Evolutionary conservation across 2,888 invertebrate species (phyloP).

Genomic region (Syrphus vitripennis): DNA sequence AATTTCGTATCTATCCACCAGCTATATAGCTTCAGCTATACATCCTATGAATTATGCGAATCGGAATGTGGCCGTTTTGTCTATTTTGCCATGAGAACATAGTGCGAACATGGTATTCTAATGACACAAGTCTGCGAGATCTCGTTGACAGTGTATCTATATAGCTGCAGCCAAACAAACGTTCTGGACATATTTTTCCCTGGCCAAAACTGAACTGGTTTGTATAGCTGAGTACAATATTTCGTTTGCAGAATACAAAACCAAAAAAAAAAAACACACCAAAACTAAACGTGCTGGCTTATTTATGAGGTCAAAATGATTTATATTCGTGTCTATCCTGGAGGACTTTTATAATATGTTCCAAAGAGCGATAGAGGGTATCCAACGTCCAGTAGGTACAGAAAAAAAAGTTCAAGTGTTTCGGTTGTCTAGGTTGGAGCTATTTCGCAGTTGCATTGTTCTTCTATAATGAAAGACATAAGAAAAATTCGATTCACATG

Average conservation of each 20-base stretch:
- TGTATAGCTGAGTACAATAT: background rate
- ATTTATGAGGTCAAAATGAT: conserved; percentile 67
- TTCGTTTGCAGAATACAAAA: background rate
- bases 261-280: conserved; percentile 8
- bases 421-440: conserved; percentile 23
- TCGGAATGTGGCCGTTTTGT: conserved; percentile 65
- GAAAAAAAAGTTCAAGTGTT: background rate
- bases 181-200: conserved; percentile 6
- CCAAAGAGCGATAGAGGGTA: background rate
- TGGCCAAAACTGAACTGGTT: conserved; percentile 32
- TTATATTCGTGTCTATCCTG: conserved; percentile 58
- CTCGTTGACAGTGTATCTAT: conserved; percentile 28
- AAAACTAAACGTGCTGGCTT: conserved; percentile 47
- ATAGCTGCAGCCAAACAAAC: background rate
- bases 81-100: conserved; percentile 61
- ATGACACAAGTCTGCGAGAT: conserved; percentile 41
- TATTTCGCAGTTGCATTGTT: conserved; percentile 27
- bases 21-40: background rate
- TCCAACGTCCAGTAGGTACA: background rate
- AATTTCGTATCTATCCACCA: background rate
- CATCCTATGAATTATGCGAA: conserved; percentile 67
- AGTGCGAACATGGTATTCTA: conserved; percentile 68
- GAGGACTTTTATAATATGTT: conserved; percentile 35
- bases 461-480: background rate
- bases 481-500: conserved; percentile 47